Evolutionary conservation across 1,140 invertebrate genomes (phyloP), one percentile per base, ranked within the genome.

Genomic region (Drosophila bipectinata): DNA sequence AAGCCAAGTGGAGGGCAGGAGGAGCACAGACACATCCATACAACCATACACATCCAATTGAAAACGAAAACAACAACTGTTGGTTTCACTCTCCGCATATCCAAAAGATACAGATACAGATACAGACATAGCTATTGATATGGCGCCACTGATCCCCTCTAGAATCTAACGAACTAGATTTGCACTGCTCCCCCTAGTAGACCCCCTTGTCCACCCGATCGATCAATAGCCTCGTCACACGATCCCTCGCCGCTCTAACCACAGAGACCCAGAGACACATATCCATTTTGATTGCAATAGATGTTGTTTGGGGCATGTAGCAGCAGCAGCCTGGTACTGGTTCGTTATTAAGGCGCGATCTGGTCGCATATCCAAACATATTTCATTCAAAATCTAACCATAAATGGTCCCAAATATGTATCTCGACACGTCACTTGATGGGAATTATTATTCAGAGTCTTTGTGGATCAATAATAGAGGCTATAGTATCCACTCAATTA

Each of bases 61-160:
- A 77, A 76, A 44, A 7, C 41, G 18, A 76, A 76, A 71, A 68
- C 26, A 75, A 76, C 58, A 56, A 60, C 49, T 32, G 44, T 77
- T 54, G 59, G 64, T 44, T 67, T 64, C 59, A 44, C 58, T 5
- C 59, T 53, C 44, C 52, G 51, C 64, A 47, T 60, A 77, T 74
- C 53, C 34, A 12, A 71, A 30, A 60, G 53, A 21, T 21, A 21
- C 21, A 21, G 21, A 21, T 21, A 21, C 21, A 21, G 21, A 21
- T 21, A 21, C 21, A 21, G 21, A 21, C 21, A 21, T 21, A 21
- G 67, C 64, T 69, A 69, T 69, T 69, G 67, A 69, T 71, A 71
- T 71, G 67, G 67, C 67, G 67, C 67, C 67, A 71, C 48, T 69
- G 51, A 71, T 71, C 52, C 67, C 64, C 56, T 41, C 52, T 49